Percentiles rank a stretch among this genome's conserved stretches.
Evolutionary conservation across 2,113 vertebrate species (phyloP).

Genomic region (Arothron firmamentum): DNA sequence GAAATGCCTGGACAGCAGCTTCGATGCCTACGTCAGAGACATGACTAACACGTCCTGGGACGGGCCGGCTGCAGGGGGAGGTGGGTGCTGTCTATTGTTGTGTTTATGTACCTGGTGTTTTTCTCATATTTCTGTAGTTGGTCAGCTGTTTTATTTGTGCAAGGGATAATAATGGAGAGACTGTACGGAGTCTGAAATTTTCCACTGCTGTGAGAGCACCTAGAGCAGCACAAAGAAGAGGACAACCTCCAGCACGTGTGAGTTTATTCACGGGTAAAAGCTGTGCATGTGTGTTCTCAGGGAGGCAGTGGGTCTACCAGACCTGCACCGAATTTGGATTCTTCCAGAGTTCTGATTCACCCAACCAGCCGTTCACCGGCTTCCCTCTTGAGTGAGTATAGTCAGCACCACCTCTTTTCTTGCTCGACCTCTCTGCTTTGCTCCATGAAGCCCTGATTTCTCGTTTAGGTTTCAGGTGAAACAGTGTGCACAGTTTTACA

Average conservation of each 20-base stretch:
- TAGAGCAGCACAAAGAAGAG: no score
- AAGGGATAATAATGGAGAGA: no score
- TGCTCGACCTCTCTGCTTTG: background rate
- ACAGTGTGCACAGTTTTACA: slow-evolving; percentile 60
- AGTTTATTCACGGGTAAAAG: no score
- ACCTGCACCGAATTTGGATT: slow-evolving; percentile 79
- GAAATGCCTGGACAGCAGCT: slow-evolving; percentile 62
- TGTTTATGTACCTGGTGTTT: no score
- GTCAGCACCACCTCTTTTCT: background rate
- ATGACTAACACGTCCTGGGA: slow-evolving; percentile 68
- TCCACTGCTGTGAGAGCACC: no score
- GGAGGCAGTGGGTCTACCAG: slow-evolving; percentile 69
- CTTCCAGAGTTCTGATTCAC: slow-evolving; percentile 71
- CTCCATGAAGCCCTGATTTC: background rate
- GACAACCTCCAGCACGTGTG: no score
- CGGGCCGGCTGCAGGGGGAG: slow-evolving; percentile 56
- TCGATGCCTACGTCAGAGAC: slow-evolving; percentile 54
- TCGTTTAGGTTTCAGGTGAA: slow-evolving; percentile 55
- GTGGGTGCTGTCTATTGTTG: slow-evolving; percentile 40
- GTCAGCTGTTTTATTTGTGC: no score
- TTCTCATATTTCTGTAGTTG: no score
- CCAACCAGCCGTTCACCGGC: slow-evolving; percentile 65
- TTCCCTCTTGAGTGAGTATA: slow-evolving; percentile 70
- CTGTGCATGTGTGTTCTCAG: slow-evolving; percentile 26
- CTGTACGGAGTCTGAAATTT: no score